phyloP scores from a whole-genome alignment of 2,113 vertebrate genomes.

The Butastur rufipennis region DNA sequence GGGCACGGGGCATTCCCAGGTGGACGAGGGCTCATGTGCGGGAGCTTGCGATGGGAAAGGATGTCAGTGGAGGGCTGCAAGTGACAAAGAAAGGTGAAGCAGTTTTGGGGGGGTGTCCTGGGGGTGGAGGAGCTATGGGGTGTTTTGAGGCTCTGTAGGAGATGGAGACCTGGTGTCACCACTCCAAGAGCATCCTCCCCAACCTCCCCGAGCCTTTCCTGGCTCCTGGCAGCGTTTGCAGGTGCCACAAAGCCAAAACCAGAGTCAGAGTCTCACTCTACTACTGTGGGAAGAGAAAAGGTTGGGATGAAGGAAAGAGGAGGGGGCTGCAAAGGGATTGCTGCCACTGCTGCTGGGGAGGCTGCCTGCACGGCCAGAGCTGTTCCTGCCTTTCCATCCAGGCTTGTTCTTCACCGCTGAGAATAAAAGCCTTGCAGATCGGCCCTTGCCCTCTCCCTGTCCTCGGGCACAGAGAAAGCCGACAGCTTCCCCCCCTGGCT shows the following conservation, averaged over 20 bases:
- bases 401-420: background rate
- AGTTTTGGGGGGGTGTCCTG: background rate
- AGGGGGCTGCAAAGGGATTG: background rate
- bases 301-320: background rate
- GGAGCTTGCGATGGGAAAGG: background rate
- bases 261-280: background rate
- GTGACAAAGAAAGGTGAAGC: background rate
- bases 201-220: background rate
- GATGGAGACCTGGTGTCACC: background rate
- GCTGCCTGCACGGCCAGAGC: background rate
- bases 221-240: background rate
- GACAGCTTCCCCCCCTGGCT: background rate
- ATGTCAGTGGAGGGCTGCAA: background rate
- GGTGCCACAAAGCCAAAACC: background rate
- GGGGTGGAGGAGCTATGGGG: background rate
- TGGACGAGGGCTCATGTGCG: fast-evolving
- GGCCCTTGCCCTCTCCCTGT: background rate
- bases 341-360: background rate
- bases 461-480: background rate
- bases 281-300: background rate
- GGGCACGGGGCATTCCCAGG: fast-evolving
- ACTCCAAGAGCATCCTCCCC: background rate
- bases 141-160: background rate
- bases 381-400: background rate
- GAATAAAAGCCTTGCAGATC: background rate